Evolutionary conservation across 1,140 invertebrate genomes (phyloP).

Genomic region (Panagrolaimus sp.): DNA sequence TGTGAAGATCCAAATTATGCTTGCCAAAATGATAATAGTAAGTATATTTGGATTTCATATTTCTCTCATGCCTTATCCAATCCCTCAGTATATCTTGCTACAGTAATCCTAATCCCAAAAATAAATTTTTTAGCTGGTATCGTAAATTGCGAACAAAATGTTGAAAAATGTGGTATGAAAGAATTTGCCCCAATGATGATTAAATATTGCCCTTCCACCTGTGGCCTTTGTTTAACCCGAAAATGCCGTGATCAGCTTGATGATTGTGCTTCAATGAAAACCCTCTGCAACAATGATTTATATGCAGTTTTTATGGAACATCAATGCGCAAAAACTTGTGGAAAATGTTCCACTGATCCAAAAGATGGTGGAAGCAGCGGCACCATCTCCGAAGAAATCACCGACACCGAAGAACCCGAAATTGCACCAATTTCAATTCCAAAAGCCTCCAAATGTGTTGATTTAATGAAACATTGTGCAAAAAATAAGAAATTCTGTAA

Average conservation of each 20-base stretch:
- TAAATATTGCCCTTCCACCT: constrained; percentile 50
- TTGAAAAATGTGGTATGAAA: constrained; percentile 23
- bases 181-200: constrained; percentile 47
- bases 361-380: constrained; percentile 32
- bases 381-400: constrained; percentile 21
- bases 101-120: not conserved
- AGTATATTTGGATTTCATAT: not conserved
- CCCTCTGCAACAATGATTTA: constrained; percentile 44
- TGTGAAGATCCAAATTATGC: constrained; percentile 46
- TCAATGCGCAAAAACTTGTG: constrained; percentile 42
- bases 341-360: constrained; percentile 29
- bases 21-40: constrained; percentile 49
- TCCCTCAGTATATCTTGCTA: not conserved
- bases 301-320: constrained; percentile 49
- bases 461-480: constrained; percentile 45
- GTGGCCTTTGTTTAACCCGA: constrained; percentile 44
- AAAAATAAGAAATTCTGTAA: constrained; percentile 47
- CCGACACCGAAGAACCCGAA: constrained; percentile 13
- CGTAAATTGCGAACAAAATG: constrained; percentile 38
- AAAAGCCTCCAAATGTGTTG: constrained; percentile 25
- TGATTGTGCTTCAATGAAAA: constrained; percentile 46
- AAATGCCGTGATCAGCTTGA: constrained; percentile 43
- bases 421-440: constrained; percentile 5
- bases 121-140: constrained; percentile 37
- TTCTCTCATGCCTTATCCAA: not conserved